These are phyloP conservation scores for Liparis tanakae DNA, from an alignment of 2,797 vertebrate species.

Conservation along the genomic window DNA sequence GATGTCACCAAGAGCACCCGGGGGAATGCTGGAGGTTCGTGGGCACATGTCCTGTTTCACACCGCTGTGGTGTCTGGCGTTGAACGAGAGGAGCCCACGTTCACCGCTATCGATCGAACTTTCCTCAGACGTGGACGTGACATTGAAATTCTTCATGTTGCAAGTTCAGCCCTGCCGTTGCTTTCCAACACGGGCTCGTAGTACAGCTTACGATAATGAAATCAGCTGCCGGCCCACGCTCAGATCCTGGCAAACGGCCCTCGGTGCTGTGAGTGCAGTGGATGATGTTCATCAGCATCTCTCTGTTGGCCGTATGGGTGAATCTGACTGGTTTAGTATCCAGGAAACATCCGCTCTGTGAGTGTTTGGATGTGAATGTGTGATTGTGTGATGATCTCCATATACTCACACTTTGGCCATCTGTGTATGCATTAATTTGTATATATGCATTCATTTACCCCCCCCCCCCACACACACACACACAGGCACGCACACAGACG, in stretches of 20 bases:
- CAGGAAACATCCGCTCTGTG: neutral
- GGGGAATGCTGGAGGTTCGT: neutral
- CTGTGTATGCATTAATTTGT: conserved; percentile 62
- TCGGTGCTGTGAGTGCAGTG: conserved; percentile 5
- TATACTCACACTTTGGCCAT: conserved; percentile 50
- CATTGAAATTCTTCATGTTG: neutral
- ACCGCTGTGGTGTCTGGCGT: neutral
- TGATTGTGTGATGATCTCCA: conserved; percentile 33
- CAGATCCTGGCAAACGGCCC: conserved; percentile 3
- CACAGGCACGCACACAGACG: neutral
- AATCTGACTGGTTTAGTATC: conserved; percentile 8
- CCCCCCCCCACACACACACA: neutral
- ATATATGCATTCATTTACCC: conserved; percentile 48
- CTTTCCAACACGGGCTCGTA: neutral
- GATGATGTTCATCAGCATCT: conserved; percentile 22
- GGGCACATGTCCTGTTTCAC: neutral
- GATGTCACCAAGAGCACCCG: neutral
- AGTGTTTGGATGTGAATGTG: conserved; percentile 26
- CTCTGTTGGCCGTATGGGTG: neutral
- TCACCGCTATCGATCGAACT: neutral
- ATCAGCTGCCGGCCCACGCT: conserved; percentile 22
- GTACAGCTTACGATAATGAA: neutral
- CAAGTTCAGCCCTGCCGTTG: neutral
- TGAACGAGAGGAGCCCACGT: neutral
- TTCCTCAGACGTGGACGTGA: neutral